Conservation (phyloP, 1,140 invertebrate genomes). For the Ceratosolen solmsi region DNA sequence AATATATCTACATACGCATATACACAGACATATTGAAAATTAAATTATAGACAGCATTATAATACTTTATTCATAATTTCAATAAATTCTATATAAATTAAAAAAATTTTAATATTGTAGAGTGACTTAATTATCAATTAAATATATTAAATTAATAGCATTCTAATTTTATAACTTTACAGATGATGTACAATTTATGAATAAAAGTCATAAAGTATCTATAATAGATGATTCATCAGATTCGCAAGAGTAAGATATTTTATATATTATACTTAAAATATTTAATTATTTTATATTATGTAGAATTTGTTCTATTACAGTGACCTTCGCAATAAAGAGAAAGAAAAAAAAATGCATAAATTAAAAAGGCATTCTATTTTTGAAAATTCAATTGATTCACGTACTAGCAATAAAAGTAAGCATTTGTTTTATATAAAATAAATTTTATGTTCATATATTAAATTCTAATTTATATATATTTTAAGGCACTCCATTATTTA, state of each 20-base stretch:
- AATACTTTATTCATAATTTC: too few species aligned
- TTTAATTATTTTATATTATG: not conserved
- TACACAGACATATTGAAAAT: too few species aligned
- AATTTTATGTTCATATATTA: not conserved
- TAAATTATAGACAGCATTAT: too few species aligned
- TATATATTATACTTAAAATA: not conserved
- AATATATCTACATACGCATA: too few species aligned
- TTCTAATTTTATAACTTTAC: not conserved
- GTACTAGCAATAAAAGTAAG: slow-evolving; percentile 21
- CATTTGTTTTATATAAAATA: not conserved
- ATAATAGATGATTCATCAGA: slow-evolving; percentile 41
- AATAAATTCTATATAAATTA: too few species aligned
- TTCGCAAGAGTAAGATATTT: slow-evolving; percentile 34
- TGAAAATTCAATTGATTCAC: slow-evolving; percentile 30
- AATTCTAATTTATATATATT: slow-evolving; percentile 15
- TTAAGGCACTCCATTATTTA: slow-evolving; percentile 27
- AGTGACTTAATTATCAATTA: too few species aligned
- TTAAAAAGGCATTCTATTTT: slow-evolving; percentile 41
- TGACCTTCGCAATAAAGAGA: not conserved
- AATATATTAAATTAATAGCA: too few species aligned
- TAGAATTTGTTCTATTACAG: not conserved
- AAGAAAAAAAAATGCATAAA: not conserved
- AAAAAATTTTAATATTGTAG: too few species aligned
- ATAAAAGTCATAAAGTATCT: slow-evolving; percentile 38
- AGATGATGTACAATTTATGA: slow-evolving; percentile 41